These are phyloP conservation scores for Athalia rosae DNA, from an alignment of 2,888 invertebrate species.

Conservation along the genomic window DNA sequence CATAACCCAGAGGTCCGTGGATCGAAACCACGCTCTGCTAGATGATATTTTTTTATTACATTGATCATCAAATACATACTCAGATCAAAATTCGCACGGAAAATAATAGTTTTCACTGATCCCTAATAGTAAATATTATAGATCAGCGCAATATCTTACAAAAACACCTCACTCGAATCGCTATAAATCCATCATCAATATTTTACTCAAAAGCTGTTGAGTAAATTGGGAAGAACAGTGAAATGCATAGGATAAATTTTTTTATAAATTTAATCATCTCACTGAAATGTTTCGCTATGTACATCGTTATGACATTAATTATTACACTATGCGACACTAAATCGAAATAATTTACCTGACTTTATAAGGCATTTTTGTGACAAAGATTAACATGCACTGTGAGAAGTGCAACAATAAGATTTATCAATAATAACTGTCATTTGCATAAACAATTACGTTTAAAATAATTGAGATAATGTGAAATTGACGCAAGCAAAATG, in stretches of 20 bases:
- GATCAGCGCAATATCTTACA: too few relatives aligned
- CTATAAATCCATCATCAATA: too few relatives aligned
- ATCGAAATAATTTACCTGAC: slow-evolving; percentile 10
- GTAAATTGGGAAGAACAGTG: too few relatives aligned
- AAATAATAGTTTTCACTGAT: too few relatives aligned
- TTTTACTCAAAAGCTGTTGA: too few relatives aligned
- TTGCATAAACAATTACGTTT: too few relatives aligned
- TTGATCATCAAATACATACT: not conserved
- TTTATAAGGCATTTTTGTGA: not conserved
- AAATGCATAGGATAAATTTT: not conserved
- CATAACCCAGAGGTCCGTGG: slow-evolving; percentile 46
- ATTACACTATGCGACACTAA: not conserved
- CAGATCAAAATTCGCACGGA: not conserved
- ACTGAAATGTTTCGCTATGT: not conserved
- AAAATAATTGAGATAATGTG: not conserved
- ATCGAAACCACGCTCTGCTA: slow-evolving; percentile 46
- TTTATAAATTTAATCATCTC: not conserved
- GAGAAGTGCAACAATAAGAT: not conserved
- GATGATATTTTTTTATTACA: slow-evolving; percentile 19
- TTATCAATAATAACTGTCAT: too few relatives aligned
- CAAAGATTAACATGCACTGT: not conserved
- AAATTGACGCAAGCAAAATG: too few relatives aligned
- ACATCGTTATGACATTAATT: slow-evolving; percentile 2
- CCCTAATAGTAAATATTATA: too few relatives aligned
- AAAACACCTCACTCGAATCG: too few relatives aligned